These are phyloP conservation scores for Barbus barbus DNA, from an alignment of 2,113 vertebrate genomes.

Conservation along the genomic window DNA sequence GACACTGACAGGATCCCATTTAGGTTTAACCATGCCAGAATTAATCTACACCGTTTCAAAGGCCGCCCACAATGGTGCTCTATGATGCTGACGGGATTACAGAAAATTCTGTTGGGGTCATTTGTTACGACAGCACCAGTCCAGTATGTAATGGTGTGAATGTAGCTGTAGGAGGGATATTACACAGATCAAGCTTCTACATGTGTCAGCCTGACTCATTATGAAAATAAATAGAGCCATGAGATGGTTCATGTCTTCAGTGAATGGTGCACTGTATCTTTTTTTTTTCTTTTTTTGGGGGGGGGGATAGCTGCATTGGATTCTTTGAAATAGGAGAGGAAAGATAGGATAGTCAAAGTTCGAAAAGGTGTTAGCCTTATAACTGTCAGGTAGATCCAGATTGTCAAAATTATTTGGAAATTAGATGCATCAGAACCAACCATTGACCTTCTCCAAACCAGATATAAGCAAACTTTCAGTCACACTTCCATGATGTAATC, in stretches of 20 bases:
- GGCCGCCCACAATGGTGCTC: not conserved
- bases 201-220: not conserved
- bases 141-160: not conserved
- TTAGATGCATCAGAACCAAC: not conserved
- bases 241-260: not conserved
- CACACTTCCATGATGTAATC: slow-evolving; percentile 71
- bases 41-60: slow-evolving; percentile 20
- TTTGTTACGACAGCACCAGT: not conserved
- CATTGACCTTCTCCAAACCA: slow-evolving; percentile 52
- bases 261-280: not conserved
- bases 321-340: slow-evolving; percentile 18
- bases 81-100: not conserved
- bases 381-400: not conserved
- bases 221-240: not conserved
- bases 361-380: not conserved
- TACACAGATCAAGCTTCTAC: not conserved
- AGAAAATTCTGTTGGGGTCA: not conserved
- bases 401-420: not conserved
- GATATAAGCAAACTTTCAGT: slow-evolving; percentile 64
- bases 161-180: slow-evolving; percentile 3
- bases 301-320: too few relatives aligned
- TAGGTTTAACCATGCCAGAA: slow-evolving; percentile 22
- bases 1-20: slow-evolving; percentile 36
- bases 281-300: not conserved
- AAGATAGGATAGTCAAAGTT: not conserved